Evolutionary conservation across 2,797 vertebrate genomes (phyloP).

Genomic region (Decapterus maruadsi): DNA sequence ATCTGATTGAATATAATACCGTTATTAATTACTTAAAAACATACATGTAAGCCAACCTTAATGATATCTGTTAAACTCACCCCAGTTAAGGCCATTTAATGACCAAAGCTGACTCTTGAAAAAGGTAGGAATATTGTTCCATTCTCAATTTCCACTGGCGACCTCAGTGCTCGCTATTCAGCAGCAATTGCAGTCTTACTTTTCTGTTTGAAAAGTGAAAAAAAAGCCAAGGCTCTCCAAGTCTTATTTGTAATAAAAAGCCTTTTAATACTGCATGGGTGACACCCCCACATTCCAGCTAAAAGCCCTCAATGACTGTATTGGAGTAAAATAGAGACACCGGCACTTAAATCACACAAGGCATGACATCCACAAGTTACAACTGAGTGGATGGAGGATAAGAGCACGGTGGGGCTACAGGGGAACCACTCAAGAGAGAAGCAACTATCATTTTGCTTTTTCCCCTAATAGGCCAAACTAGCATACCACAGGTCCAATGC

Average conservation of each 20-base stretch:
- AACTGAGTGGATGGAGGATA: background rate
- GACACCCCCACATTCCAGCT: background rate
- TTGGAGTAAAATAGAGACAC: background rate
- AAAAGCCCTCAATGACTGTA: background rate
- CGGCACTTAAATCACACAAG: background rate
- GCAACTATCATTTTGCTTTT: too few species aligned
- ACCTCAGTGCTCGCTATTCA: background rate
- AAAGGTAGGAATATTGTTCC: too few species aligned
- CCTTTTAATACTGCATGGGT: background rate
- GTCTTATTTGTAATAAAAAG: background rate
- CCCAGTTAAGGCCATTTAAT: background rate
- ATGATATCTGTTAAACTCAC: background rate
- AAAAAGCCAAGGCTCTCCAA: background rate
- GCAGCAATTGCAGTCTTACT: background rate
- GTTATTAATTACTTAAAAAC: too few species aligned
- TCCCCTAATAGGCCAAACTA: background rate
- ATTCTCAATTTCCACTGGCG: background rate
- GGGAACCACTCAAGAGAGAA: background rate
- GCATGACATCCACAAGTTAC: background rate
- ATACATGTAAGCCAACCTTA: too few species aligned
- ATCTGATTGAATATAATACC: too few species aligned
- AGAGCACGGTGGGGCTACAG: background rate
- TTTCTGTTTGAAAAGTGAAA: background rate
- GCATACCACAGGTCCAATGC: background rate
- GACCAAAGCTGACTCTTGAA: too few species aligned